These are phyloP conservation scores for Agrilus biguttatus DNA, from an alignment of 2,888 invertebrate species.

Conservation along the genomic window DNA sequence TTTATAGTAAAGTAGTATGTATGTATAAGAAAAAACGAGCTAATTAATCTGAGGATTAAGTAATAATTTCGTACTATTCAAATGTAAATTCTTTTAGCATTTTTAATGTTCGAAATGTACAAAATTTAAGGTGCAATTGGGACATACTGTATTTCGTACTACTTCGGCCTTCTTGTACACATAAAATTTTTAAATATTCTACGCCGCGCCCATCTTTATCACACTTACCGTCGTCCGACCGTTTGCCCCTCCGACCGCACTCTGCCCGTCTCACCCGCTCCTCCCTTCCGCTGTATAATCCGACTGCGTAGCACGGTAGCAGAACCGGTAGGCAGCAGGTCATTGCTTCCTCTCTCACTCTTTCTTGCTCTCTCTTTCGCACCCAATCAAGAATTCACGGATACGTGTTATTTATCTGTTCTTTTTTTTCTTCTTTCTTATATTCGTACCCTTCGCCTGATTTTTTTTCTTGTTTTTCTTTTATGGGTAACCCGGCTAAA, in stretches of 20 bases:
- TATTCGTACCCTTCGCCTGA: conserved; percentile 2
- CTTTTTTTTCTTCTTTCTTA: no score
- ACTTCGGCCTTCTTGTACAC: no score
- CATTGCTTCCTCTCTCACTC: conserved; percentile 33
- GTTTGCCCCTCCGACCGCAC: conserved; percentile 23
- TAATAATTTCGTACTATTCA: no score
- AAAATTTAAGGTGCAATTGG: no score
- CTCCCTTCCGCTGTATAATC: conserved; percentile 14
- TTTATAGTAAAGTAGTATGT: no score
- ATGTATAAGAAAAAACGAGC: no score
- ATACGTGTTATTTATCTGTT: not conserved
- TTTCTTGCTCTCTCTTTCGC: conserved; percentile 26
- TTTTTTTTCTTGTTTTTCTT: conserved; percentile 6
- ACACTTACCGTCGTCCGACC: conserved; percentile 34
- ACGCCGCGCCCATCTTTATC: conserved; percentile 20
- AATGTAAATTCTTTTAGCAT: no score
- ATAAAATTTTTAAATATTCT: conserved; percentile 13
- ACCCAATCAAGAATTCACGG: conserved; percentile 4
- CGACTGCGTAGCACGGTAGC: conserved; percentile 36
- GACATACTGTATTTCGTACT: no score
- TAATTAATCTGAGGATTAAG: no score
- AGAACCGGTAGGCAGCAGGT: conserved; percentile 49
- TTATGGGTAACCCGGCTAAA: conserved; percentile 1
- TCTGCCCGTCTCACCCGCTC: conserved; percentile 28
- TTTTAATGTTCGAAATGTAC: no score